Evolutionary conservation across 2,888 invertebrate species (phyloP).

Genomic region (Poecilobothrus nobilitatus): DNA sequence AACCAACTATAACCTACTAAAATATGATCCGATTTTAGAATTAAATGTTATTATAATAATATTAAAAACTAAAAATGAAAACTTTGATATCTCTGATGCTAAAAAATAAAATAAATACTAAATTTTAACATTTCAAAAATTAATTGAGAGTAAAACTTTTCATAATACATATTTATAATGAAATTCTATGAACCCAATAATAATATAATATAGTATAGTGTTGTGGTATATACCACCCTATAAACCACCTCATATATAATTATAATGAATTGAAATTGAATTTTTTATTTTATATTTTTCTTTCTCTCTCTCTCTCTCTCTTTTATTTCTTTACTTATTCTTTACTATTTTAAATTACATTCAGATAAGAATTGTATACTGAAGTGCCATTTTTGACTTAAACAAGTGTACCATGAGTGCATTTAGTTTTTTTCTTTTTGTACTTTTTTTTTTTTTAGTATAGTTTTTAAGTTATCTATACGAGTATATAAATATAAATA

Average conservation of each 20-base stretch:
- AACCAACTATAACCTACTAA: too few species aligned
- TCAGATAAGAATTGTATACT: background rate
- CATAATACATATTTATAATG: background rate
- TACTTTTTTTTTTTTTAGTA: too few species aligned
- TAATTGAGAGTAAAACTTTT: background rate
- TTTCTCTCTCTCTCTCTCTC: too few species aligned
- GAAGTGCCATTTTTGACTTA: background rate
- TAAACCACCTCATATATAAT: conserved; percentile 6
- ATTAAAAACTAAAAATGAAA: too few species aligned
- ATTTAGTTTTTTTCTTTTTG: background rate
- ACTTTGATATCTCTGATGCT: too few species aligned
- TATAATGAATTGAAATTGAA: conserved; percentile 4
- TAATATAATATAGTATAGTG: background rate
- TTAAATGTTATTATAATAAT: too few species aligned
- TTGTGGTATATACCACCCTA: background rate
- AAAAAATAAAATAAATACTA: too few species aligned
- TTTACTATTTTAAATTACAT: background rate
- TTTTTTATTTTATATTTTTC: background rate
- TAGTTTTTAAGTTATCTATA: too few species aligned
- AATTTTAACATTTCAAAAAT: background rate
- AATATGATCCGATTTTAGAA: too few species aligned
- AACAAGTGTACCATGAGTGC: background rate
- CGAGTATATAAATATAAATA: too few species aligned
- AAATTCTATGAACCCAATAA: background rate
- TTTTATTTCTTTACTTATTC: background rate